Evolutionary conservation across 1,140 invertebrate species (phyloP), one percentile per base, ranked within the genome.

Genomic region (Drosophila ironensis): DNA sequence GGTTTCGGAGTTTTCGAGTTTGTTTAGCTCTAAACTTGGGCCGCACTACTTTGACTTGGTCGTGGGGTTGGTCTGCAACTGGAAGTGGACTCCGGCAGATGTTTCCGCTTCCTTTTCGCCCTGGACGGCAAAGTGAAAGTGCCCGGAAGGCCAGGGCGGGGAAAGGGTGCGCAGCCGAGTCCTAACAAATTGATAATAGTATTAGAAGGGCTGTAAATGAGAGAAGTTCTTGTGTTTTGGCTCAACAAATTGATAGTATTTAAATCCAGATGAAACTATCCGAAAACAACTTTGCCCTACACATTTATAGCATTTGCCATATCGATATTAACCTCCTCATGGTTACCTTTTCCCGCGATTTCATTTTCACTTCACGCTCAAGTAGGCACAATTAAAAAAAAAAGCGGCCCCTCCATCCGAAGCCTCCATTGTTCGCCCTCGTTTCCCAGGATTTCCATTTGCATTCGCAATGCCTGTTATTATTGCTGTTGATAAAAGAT

Each of bases 401-500:
- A 16, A 17, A 22, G 3, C 35, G 14, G 42, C 12, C 37, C 38
- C 22, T 30, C 40, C 9, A 20, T 30, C n/a, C 30, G n/a, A 2
- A 2, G 11, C 6, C 6, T 4, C 8, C 8, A 6, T 12, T 33
- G 41, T 14, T 19, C 28, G n/a, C 40, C 38, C 20, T n/a, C 8
- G 1, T 33, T 27, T 35, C 14, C 14, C 27, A 8, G 59, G 17
- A 38, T 25, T 56, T 28, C 51, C 52, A 69, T 69, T 69, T 68
- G 51, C 57, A 48, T 69, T 47, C 30, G 38, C 42, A 69, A 56
- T 69, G 64, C 67, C 66, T 68, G 71, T 53, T 76, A 80, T 51
- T 81, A 80, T 52, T 77, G 77, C 57, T 72, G 78, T 78, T 84
- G 78, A 82, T 82, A 82, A 82, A 78, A 78, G 78, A 82, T 82